Percentiles rank a stretch among this genome's conserved stretches.
These are phyloP conservation scores for Campylorhamphus procurvoides DNA, from an alignment of 2,113 vertebrate species.

Conservation along the genomic window DNA sequence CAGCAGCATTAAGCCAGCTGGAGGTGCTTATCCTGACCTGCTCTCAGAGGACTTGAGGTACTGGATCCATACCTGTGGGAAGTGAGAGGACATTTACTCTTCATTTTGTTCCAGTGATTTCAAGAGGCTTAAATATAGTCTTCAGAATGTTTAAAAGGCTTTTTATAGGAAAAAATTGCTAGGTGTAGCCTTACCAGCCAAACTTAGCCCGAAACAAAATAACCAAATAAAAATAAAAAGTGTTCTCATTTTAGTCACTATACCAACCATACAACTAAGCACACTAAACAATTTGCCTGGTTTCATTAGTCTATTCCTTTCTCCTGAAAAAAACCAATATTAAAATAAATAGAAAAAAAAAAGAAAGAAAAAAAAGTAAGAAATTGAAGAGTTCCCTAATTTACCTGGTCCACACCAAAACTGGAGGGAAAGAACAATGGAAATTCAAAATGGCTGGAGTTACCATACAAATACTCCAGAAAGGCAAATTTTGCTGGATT, in stretches of 20 bases:
- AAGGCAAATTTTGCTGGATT: background rate
- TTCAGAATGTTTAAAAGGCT: background rate
- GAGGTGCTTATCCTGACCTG: constrained; percentile 19
- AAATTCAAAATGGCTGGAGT: background rate
- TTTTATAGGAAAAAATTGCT: background rate
- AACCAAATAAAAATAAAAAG: background rate
- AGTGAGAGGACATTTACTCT: background rate
- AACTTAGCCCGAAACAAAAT: background rate
- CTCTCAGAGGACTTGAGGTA: background rate
- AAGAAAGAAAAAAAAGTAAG: background rate
- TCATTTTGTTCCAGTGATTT: constrained; percentile 1
- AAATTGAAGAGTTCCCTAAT: background rate
- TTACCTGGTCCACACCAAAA: background rate
- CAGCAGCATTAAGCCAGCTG: constrained; percentile 24
- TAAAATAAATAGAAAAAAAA: background rate
- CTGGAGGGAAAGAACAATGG: background rate
- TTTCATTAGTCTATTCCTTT: background rate
- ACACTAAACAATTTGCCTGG: background rate
- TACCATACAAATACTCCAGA: background rate
- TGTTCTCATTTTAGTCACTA: background rate
- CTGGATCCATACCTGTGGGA: background rate
- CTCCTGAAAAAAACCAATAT: background rate
- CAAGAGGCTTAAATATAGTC: background rate
- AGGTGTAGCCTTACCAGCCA: background rate
- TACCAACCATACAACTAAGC: background rate